Evolutionary conservation across 2,113 vertebrate species (phyloP), one percentile per base, ranked within the genome.

Genomic region (Mesembrinibis cayennensis): DNA sequence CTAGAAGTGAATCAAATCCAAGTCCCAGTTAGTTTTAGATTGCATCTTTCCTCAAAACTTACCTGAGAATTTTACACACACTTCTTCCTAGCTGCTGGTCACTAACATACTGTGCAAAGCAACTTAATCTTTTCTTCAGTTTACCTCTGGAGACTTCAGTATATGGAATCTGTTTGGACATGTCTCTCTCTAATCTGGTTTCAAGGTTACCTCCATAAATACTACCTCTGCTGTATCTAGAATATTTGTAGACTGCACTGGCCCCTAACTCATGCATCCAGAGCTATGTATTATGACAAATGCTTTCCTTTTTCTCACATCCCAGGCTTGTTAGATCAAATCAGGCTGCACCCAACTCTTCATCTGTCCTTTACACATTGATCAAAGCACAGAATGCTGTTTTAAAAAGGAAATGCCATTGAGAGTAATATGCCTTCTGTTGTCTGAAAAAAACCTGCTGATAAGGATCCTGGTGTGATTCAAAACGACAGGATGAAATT

Each of bases 351-450:
- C 34, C 21, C 40, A 56, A 14, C 45, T 90, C 85, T n/a, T 94
- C 62, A 77, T 70, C 87, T 73, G 40, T 66, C 74, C 79, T 85
- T 74, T 40, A 52, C 62, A 36, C 0, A 0, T 26, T 67, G 65
- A 96, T 91, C 91, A 97, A 95, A 96, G 93, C 69, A 38, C 65
- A 93, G 70, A 95, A 84, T 14, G 38, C 76, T 91, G 76, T 73
- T 97, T 95, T 83, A 53, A 81, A 92, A 94, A 95, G 86, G 93
- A 95, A 92, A 96, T 91, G 42, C 94, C 86, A 66, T 53, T 87
- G 80, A 90, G 72, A 40, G 40, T 36, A 89, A 92, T 56, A 59
- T 80, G 62, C 53, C 13, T 70, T 89, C 79, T 87, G 86, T 70
- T 91, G 79, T 62, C 62, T 73, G 63, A 61, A 77, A 84, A 87